These are phyloP conservation scores for Pipistrellus pipistrellus DNA, from an alignment of 2,797 vertebrate species.

Conservation along the genomic window DNA sequence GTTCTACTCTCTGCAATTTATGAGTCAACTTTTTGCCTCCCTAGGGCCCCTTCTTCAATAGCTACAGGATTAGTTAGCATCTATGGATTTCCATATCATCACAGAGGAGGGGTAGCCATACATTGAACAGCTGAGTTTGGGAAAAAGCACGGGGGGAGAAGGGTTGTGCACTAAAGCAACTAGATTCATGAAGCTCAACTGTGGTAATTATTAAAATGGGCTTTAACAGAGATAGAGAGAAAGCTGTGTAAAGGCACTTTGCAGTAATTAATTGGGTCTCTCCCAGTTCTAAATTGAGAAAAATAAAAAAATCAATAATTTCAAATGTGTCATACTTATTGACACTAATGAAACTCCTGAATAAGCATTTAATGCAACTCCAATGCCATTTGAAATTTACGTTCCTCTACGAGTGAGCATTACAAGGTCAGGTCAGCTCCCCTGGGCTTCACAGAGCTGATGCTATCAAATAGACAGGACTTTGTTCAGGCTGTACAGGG, in stretches of 20 bases:
- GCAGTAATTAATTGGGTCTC: constrained; percentile 78
- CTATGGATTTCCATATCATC: constrained; percentile 53
- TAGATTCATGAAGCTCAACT: constrained; percentile 48
- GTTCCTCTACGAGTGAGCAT: constrained; percentile 73
- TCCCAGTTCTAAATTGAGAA: constrained; percentile 76
- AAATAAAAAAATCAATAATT: constrained; percentile 82
- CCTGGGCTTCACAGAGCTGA: constrained; percentile 67
- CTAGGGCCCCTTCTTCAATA: not conserved
- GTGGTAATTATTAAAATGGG: constrained; percentile 69
- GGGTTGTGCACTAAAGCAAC: not conserved
- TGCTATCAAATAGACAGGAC: constrained; percentile 70
- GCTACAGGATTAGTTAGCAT: constrained; percentile 35
- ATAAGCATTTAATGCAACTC: constrained; percentile 75
- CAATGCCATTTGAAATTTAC: constrained; percentile 69
- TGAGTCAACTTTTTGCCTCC: not conserved
- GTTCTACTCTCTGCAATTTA: not conserved
- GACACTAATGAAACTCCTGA: constrained; percentile 81
- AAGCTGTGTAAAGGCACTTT: constrained; percentile 63
- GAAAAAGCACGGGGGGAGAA: not conserved
- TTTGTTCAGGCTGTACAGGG: not conserved
- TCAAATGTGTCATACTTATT: constrained; percentile 79
- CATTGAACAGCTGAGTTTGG: not conserved
- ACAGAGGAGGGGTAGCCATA: not conserved
- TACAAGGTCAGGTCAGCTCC: constrained; percentile 83
- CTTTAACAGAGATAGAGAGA: constrained; percentile 58